Conservation (phyloP, 2,113 vertebrate genomes). For the Leptobrachium ailaonicum region DNA sequence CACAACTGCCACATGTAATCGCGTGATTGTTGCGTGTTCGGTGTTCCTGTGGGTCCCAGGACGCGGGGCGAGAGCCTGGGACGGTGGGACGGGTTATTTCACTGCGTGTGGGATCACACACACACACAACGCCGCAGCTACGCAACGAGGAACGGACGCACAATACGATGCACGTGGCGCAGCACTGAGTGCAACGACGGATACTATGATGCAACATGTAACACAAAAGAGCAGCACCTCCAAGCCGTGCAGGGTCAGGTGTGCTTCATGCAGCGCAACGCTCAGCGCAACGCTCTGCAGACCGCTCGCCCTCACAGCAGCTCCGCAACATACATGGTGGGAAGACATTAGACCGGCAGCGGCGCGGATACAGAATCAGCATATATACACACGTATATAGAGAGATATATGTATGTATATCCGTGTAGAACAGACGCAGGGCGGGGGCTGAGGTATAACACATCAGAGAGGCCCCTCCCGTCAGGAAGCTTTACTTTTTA, state of each 20-base stretch:
- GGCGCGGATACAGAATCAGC: slow-evolving; percentile 32
- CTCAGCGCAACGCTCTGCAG: slow-evolving; percentile 21
- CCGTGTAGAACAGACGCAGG: slow-evolving; percentile 8
- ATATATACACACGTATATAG: slow-evolving; percentile 42
- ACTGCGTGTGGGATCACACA: too few species aligned
- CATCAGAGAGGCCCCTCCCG: slow-evolving; percentile 38
- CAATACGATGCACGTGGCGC: too few species aligned
- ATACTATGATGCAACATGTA: not conserved
- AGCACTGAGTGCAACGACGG: not conserved
- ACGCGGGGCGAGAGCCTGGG: too few species aligned
- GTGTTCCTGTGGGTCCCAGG: too few species aligned
- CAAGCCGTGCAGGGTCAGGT: not conserved
- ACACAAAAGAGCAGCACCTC: slow-evolving; percentile 9
- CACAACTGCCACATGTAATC: too few species aligned
- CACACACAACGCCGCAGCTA: too few species aligned
- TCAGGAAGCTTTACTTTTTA: slow-evolving; percentile 31
- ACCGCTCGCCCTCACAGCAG: slow-evolving; percentile 20
- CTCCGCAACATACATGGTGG: slow-evolving; percentile 33
- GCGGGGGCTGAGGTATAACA: slow-evolving; percentile 45
- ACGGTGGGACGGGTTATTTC: too few species aligned
- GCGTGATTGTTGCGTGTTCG: too few species aligned
- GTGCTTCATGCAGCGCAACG: slow-evolving; percentile 2
- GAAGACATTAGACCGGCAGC: slow-evolving; percentile 41
- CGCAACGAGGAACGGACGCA: too few species aligned
- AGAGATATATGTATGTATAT: slow-evolving; percentile 41